A percentile compares a stretch with the other conserved stretches of the same genome.
Conservation (phyloP, 1,140 invertebrate genomes). For the Trinorchestia longiramus region DNA sequence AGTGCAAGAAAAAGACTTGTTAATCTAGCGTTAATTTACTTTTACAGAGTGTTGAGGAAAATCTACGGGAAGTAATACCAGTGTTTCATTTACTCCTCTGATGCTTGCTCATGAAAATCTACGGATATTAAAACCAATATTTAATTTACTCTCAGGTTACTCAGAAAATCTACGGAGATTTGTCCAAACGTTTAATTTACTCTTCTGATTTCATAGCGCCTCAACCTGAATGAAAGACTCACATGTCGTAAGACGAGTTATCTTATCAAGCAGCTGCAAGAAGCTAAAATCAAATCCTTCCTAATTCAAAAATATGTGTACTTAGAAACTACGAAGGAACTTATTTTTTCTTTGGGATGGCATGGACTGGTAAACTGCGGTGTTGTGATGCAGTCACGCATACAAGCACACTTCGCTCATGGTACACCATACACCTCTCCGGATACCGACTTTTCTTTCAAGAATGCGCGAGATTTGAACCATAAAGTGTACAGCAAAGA, state of each 20-base stretch:
- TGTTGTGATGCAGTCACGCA: not conserved
- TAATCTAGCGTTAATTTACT: no score
- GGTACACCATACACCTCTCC: not conserved
- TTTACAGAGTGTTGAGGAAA: no score
- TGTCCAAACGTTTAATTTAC: not conserved
- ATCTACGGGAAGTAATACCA: no score
- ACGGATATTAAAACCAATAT: not conserved
- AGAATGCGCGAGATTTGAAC: not conserved
- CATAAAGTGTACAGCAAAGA: not conserved
- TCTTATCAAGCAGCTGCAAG: no score
- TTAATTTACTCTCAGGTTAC: not conserved
- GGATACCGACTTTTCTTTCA: not conserved
- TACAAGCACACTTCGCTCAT: not conserved
- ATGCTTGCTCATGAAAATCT: not conserved
- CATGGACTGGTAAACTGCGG: no score
- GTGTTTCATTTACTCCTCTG: no score
- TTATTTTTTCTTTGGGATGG: no score
- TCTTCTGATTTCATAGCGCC: not conserved
- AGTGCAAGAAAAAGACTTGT: no score
- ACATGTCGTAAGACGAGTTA: no score
- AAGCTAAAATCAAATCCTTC: not conserved
- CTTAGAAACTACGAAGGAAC: no score
- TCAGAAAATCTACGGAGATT: not conserved
- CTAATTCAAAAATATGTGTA: not conserved
- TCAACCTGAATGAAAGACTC: not conserved